Conservation (phyloP, 2,888 invertebrate genomes). For the Andrena chrysosceles region DNA sequence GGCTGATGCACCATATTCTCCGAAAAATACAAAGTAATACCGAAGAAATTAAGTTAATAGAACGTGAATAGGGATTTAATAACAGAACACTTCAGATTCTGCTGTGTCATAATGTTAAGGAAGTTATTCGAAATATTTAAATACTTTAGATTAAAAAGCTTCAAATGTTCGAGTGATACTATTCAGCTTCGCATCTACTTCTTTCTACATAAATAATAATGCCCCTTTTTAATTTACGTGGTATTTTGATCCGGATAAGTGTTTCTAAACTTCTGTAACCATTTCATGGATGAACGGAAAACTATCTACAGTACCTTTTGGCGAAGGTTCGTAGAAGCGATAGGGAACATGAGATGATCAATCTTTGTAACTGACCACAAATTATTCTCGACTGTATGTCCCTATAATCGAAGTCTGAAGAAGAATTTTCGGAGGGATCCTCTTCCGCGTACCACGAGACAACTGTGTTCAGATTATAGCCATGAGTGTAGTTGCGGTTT, state of each 20-base stretch:
- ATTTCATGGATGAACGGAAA: not conserved
- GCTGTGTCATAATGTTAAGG: too few species aligned
- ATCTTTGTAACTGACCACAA: constrained; percentile 77
- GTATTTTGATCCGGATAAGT: not conserved
- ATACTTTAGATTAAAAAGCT: too few species aligned
- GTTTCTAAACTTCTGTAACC: not conserved
- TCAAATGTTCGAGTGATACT: too few species aligned
- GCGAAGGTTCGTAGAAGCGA: constrained; percentile 25
- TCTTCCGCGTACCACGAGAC: constrained; percentile 70
- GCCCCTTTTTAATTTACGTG: not conserved
- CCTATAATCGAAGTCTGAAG: constrained; percentile 72
- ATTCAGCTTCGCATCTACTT: too few species aligned
- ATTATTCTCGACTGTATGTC: constrained; percentile 74
- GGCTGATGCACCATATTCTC: too few species aligned
- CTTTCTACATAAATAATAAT: too few species aligned
- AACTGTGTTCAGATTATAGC: constrained; percentile 49
- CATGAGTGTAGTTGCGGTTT: constrained; percentile 60
- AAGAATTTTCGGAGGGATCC: constrained; percentile 73
- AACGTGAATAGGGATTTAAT: too few species aligned
- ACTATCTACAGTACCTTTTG: constrained; percentile 20
- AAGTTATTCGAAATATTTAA: too few species aligned
- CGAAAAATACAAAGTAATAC: too few species aligned
- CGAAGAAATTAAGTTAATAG: too few species aligned
- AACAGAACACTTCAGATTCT: too few species aligned
- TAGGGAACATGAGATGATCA: constrained; percentile 62